These are phyloP conservation scores for Drosophila macrospina DNA, from an alignment of 2,888 invertebrate species.

Conservation along the genomic window DNA sequence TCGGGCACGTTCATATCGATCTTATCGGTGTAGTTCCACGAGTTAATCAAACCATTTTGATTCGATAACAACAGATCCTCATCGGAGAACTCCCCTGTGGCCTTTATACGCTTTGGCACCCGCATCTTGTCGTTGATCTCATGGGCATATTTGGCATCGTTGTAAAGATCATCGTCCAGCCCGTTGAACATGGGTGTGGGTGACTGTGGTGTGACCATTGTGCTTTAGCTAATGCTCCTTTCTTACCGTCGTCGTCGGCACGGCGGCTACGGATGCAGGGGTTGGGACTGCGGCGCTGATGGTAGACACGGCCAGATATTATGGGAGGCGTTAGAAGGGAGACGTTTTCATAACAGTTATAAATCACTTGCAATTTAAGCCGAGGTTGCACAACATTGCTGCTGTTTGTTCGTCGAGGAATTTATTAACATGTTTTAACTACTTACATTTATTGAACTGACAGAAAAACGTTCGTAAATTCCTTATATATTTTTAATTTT, in stretches of 20 bases:
- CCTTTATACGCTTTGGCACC: constrained; percentile 92
- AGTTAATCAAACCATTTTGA: constrained; percentile 87
- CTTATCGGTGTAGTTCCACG: constrained; percentile 90
- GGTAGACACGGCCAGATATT: constrained; percentile 33
- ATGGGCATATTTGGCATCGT: constrained; percentile 89
- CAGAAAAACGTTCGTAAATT: constrained; percentile 58
- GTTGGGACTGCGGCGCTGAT: constrained; percentile 25
- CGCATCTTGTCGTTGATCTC: constrained; percentile 93
- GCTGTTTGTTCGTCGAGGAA: constrained; percentile 25
- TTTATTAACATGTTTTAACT: constrained; percentile 42
- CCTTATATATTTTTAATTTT: constrained; percentile 45
- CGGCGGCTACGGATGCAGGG: constrained; percentile 5
- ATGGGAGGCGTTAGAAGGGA: constrained; percentile 53
- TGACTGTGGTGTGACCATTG: constrained; percentile 88
- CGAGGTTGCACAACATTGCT: constrained; percentile 65
- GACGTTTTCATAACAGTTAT: constrained; percentile 72
- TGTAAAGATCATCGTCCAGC: constrained; percentile 88
- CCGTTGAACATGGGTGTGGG: constrained; percentile 88
- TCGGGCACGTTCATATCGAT: constrained; percentile 97
- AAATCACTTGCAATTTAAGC: constrained; percentile 61
- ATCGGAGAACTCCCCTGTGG: constrained; percentile 89
- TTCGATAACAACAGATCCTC: constrained; percentile 88
- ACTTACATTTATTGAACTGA: constrained; percentile 70
- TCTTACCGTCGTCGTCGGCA: background rate
- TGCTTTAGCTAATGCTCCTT: constrained; percentile 12